phyloP scores from a whole-genome alignment of 2,888 invertebrate species.

The Chloromyia formosa region DNA sequence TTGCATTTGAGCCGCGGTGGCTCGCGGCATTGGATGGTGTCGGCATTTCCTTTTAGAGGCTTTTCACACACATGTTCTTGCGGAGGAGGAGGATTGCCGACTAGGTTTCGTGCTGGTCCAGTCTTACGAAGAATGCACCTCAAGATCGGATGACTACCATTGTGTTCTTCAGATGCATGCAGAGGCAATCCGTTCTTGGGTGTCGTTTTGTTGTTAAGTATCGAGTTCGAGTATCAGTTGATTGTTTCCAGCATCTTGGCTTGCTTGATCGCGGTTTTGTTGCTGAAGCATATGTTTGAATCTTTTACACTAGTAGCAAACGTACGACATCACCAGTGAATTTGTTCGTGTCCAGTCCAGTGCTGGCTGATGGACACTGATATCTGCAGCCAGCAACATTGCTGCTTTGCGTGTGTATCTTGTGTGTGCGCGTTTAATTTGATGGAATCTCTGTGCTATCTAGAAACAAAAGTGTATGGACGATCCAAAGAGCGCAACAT shows the following conservation, averaged over 20 bases:
- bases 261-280: background rate
- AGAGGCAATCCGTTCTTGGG: constrained; percentile 9
- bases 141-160: constrained; percentile 4
- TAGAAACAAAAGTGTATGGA: constrained; percentile 34
- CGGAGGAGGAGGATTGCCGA: constrained; percentile 5
- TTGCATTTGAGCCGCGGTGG: constrained; percentile 4
- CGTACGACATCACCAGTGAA: constrained; percentile 6
- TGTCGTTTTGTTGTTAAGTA: background rate
- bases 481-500: constrained; percentile 18
- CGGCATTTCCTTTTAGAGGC: constrained; percentile 29
- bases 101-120: background rate
- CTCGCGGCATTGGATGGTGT: background rate
- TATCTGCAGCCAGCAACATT: constrained; percentile 1
- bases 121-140: constrained; percentile 17
- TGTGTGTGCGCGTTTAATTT: constrained; percentile 26
- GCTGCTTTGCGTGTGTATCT: constrained; percentile 6
- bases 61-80: constrained; percentile 26
- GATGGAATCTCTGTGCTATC: background rate
- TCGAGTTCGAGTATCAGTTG: background rate
- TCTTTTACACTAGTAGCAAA: constrained; percentile 6
- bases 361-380: background rate
- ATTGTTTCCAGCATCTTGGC: constrained; percentile 4
- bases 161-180: constrained; percentile 5
- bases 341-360: background rate
- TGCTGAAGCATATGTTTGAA: background rate